Conservation (phyloP, 2,888 invertebrate genomes). For the Parapristionchus giblindavisi region DNA sequence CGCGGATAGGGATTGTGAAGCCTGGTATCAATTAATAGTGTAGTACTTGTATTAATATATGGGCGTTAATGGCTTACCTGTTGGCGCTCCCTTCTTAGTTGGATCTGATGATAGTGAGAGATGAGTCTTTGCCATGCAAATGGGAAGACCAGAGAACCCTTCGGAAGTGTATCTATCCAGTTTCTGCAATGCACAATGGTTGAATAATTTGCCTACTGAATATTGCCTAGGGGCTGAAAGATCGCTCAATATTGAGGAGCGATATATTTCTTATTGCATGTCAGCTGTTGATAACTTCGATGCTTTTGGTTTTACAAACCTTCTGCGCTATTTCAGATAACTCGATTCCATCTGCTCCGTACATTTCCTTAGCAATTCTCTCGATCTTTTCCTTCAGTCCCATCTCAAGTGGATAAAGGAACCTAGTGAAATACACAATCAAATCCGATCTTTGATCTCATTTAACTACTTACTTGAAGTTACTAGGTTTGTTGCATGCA, state of each 20-base stretch:
- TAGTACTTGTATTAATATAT: too few species aligned
- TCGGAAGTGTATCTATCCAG: constrained; percentile 80
- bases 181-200: constrained; percentile 47
- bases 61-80: constrained; percentile 68
- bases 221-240: too few species aligned
- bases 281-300: too few species aligned
- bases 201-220: too few species aligned
- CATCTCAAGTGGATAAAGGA: constrained; percentile 71
- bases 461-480: constrained; percentile 72
- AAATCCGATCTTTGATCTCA: constrained; percentile 14
- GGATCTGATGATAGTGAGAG: constrained; percentile 91
- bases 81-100: constrained; percentile 88
- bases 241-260: too few species aligned
- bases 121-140: constrained; percentile 98
- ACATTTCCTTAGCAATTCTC: constrained; percentile 89
- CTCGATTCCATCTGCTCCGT: constrained; percentile 89
- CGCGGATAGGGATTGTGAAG: constrained; percentile 86
- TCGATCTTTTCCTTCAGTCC: constrained; percentile 87
- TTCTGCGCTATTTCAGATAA: constrained; percentile 80
- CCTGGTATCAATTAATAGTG: too few species aligned
- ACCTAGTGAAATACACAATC: constrained; percentile 46
- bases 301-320: constrained; percentile 23
- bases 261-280: too few species aligned
- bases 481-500: constrained; percentile 78
- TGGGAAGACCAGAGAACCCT: constrained; percentile 87